Conservation (phyloP, 2,113 vertebrate genomes). For the Sprattus sprattus region DNA sequence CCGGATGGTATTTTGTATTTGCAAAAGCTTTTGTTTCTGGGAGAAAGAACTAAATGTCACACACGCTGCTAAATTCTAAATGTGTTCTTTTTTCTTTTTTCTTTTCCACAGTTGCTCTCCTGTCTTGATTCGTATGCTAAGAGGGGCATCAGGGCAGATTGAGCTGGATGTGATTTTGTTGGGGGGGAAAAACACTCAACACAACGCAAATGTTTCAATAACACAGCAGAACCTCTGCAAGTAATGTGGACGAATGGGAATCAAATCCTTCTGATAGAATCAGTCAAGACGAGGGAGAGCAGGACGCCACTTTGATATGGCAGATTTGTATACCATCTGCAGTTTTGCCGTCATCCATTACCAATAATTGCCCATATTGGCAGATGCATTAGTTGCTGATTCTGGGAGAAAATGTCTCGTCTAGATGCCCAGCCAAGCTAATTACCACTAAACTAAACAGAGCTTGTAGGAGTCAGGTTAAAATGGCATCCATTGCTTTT, state of each 20-base stretch:
- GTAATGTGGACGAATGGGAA: neutral
- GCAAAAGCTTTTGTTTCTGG: conserved; percentile 22
- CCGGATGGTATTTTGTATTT: conserved; percentile 40
- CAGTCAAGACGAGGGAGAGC: neutral
- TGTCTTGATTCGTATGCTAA: neutral
- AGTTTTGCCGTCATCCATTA: conserved; percentile 38
- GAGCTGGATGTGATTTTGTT: neutral
- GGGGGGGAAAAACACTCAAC: too few species aligned
- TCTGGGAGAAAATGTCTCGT: conserved; percentile 40
- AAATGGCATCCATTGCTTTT: conserved; percentile 40
- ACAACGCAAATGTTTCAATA: neutral
- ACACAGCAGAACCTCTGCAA: neutral
- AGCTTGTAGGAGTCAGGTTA: conserved; percentile 40
- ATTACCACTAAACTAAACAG: conserved; percentile 44
- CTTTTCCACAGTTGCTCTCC: neutral
- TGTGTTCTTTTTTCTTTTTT: neutral
- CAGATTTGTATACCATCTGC: conserved; percentile 25
- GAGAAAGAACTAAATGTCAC: conserved; percentile 43
- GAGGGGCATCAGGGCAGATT: neutral
- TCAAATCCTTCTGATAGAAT: neutral
- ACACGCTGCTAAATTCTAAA: conserved; percentile 31
- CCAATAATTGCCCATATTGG: conserved; percentile 44
- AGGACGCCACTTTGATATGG: neutral
- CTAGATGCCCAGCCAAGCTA: conserved; percentile 35
- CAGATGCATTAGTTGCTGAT: conserved; percentile 43